Conservation (phyloP, 2,113 vertebrate genomes). For the Clinocottus analis region DNA sequence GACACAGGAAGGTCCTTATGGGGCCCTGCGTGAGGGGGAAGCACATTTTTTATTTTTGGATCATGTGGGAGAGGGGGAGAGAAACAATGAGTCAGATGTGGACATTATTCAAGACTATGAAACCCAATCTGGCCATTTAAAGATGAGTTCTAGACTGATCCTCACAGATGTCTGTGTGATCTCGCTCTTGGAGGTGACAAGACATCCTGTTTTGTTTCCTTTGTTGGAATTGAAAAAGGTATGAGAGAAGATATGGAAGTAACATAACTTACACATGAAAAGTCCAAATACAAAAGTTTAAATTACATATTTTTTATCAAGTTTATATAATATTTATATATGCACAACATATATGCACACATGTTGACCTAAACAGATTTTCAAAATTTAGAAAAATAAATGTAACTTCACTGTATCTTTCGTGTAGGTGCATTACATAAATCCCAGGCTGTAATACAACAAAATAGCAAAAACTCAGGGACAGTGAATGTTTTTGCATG, state of each 20-base stretch:
- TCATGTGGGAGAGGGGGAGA: constrained; percentile 11
- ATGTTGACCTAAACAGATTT: too few species aligned
- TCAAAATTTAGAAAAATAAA: neutral
- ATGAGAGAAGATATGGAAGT: neutral
- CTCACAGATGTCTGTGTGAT: neutral
- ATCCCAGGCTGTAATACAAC: neutral
- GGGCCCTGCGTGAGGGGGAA: constrained; percentile 23
- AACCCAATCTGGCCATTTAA: neutral
- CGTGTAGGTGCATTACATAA: neutral
- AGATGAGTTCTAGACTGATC: constrained; percentile 16
- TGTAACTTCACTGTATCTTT: neutral
- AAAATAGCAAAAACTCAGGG: too few species aligned
- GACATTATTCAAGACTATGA: constrained; percentile 38
- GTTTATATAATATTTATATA: too few species aligned
- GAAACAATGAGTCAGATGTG: constrained; percentile 42
- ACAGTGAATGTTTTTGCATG: too few species aligned
- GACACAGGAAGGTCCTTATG: constrained; percentile 36
- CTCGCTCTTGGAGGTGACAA: neutral
- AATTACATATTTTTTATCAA: neutral
- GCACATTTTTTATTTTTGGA: constrained; percentile 70
- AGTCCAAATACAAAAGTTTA: neutral
- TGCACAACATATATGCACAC: too few species aligned
- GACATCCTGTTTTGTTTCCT: neutral
- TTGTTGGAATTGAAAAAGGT: neutral
- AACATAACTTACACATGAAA: neutral